Evolutionary conservation across 2,113 vertebrate genomes (phyloP), one percentile per base, ranked within the genome.

Genomic region (Triplophysa siluroides): DNA sequence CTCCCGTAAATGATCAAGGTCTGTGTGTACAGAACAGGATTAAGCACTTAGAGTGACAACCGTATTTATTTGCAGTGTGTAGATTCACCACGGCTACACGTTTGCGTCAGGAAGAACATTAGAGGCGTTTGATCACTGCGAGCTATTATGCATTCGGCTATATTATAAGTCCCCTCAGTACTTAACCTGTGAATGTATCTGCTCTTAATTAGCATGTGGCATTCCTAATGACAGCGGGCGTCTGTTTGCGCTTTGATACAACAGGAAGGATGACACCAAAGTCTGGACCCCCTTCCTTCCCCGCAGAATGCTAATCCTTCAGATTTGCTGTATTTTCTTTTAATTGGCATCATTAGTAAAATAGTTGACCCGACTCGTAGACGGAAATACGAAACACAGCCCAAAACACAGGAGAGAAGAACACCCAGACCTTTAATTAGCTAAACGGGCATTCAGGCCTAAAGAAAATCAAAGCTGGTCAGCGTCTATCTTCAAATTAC

Each of bases 341-440:
- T 92, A 93, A 92, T 89, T 89, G 91, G 88, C 88, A 83, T 92
- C 91, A 91, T 93, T 92, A 92, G 90, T 68, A 83, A 87, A 90
- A 86, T 79, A 54, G 86, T 85, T 83, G 41, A 87, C 85, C 89
- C 81, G 84, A 67, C 47, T 79, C 78, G 87, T 85, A 86, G 82
- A 87, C 86, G 86, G 87, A 66, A 90, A 91, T 87, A 87, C 78
- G 72, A 80, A 87, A 83, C 82, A 21, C 50, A 7, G 12, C 19
- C 75, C 29, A 63, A 87, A 83, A 83, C 47, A n/a, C 23, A 67
- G 75, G 47, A 76, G 41, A 54, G 52, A 50, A 79, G 78, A 83
- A 76, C 83, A 65, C 43, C 78, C 67, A 85, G 81, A 85, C 87
- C 84, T 78, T 87, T 75, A 87, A 81, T 81, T 83, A 87, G 83